A percentile compares a stretch with the other conserved stretches of the same genome.
Evolutionary conservation across 2,797 vertebrate species (phyloP).

Genomic region (Bradypodion ventrale): DNA sequence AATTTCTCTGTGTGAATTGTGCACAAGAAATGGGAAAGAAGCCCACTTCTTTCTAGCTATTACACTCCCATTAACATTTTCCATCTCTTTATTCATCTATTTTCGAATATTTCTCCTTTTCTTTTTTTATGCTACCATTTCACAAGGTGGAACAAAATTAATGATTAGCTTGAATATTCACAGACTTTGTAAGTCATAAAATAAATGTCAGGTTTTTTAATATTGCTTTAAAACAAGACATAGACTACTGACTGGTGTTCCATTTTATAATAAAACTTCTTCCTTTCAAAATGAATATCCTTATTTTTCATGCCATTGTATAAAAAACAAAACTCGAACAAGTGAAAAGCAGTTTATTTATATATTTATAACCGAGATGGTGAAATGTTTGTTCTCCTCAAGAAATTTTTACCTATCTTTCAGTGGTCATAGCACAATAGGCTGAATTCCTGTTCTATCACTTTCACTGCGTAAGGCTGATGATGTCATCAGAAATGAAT

Average conservation of each 20-base stretch:
- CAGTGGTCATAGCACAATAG: no score
- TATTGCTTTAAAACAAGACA: not conserved
- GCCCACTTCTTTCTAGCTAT: not conserved
- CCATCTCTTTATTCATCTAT: not conserved
- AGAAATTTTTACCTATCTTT: no score
- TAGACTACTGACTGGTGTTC: not conserved
- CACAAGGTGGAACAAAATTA: not conserved
- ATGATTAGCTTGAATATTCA: not conserved
- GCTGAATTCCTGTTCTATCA: no score
- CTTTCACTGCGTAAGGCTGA: no score
- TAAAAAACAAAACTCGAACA: no score
- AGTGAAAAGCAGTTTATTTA: no score
- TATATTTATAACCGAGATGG: no score
- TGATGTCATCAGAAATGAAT: no score
- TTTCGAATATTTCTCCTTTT: not conserved
- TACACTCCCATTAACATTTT: not conserved
- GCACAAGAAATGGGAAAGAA: not conserved
- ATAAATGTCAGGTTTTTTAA: not conserved
- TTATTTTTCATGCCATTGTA: not conserved
- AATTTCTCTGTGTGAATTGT: not conserved
- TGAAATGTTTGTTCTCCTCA: no score
- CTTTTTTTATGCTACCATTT: not conserved
- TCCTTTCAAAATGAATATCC: not conserved
- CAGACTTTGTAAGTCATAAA: not conserved
- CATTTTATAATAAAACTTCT: not conserved